These are phyloP conservation scores for Neelides folsomi DNA, from an alignment of 2,888 invertebrate genomes.

Conservation along the genomic window DNA sequence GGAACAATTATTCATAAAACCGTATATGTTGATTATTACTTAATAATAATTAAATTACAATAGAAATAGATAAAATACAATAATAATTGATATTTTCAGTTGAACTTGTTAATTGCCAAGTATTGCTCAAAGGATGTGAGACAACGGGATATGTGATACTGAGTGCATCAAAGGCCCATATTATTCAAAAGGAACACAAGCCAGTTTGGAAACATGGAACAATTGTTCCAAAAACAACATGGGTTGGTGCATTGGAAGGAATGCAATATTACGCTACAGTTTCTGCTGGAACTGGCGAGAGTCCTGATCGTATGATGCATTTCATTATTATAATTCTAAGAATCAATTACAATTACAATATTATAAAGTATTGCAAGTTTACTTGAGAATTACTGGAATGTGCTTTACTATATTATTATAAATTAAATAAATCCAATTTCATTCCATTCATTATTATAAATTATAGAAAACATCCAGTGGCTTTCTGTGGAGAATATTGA, in stretches of 20 bases:
- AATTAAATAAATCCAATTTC: too few relatives aligned
- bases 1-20: conserved; percentile 31
- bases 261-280: conserved; percentile 99
- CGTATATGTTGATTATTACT: background rate
- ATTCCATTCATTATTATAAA: conserved; percentile 15
- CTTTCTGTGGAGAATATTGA: conserved; percentile 86
- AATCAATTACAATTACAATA: background rate
- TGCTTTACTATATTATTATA: too few relatives aligned
- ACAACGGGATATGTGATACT: conserved; percentile 93
- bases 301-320: conserved; percentile 22
- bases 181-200: conserved; percentile 72
- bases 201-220: conserved; percentile 79
- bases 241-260: conserved; percentile 87
- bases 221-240: conserved; percentile 83
- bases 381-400: too few relatives aligned
- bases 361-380: too few relatives aligned
- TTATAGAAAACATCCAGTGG: conserved; percentile 86
- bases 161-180: conserved; percentile 90
- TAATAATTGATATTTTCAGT: conserved; percentile 44
- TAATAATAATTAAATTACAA: background rate
- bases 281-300: conserved; percentile 45
- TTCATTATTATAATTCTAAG: background rate
- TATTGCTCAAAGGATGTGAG: conserved; percentile 87
- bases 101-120: conserved; percentile 83
- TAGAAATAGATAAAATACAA: background rate